Base-by-base conservation (phyloP, 2,113 vertebrate species). In the Cryptotis parvus region DNA sequence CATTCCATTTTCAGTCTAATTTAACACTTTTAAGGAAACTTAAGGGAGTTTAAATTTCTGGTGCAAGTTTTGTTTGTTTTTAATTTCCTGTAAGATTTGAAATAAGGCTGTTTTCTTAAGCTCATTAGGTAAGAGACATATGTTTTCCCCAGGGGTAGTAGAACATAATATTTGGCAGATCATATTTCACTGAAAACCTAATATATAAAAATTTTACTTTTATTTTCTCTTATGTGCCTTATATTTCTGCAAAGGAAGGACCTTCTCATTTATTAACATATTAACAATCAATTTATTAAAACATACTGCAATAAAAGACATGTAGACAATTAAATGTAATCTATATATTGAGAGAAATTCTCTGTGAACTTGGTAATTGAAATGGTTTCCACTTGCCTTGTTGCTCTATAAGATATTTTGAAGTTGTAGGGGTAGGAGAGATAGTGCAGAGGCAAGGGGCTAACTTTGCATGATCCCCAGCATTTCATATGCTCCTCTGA, bases 271-370 rank as follows among this genome's bases (percentile, higher is more conserved):
- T 88, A 61, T 89, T 76, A 55, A 10, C 20, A 95, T 29, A 89
- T 4, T 52, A 29, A 49, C 37, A 91, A 90, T 78, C 76, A 80
- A 85, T 68, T 81, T 49, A 81, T 81, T 4, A 95, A 75, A 81
- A 63, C 8, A 65, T 61, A 74, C 10, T 35, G 2, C 18, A 84
- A 4, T 45, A 69, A 61, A 86, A 87, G 9, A 16, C 12, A 68
- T 24, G 37, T 26, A 77, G 15, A 8, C 84, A 95, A 87, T 1
- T 83, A 85, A 81, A 37, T 55, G 72, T 3, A 89, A 24, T 26
- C 4, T 4, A 74, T 22, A 69, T 14, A 31, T 6, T 58, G 49
- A 87, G 18, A 5, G 66, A 86, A 73, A 31, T 69, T 77, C 33
- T 76, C 5, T 75, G 55, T 33, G 18, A 31, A 8, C 24, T 8